Evolutionary conservation across 2,113 vertebrate genomes (phyloP).

Genomic region (Scomber colias): DNA sequence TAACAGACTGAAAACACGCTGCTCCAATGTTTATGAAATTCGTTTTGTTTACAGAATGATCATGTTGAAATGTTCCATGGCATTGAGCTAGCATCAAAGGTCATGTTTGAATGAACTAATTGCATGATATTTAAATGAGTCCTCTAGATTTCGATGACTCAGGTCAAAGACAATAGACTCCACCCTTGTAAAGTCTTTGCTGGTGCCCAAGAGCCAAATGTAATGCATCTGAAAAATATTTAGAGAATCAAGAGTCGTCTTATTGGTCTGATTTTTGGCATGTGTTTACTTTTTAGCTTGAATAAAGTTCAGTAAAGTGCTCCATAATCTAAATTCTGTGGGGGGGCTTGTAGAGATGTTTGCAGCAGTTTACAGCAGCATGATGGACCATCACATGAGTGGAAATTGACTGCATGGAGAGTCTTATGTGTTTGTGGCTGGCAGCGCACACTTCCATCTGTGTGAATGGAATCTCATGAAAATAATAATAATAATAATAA

Average conservation of each 20-base stretch:
- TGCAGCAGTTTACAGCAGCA: slow-evolving; percentile 8
- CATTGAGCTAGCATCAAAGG: slow-evolving; percentile 50
- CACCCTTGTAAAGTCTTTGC: slow-evolving; percentile 18
- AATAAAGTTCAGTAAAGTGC: slow-evolving; percentile 33
- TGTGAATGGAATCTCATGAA: neutral
- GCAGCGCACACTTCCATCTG: neutral
- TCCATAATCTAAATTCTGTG: slow-evolving; percentile 7
- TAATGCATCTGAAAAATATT: slow-evolving; percentile 47
- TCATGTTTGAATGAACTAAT: slow-evolving; percentile 58
- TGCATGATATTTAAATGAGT: slow-evolving; percentile 49
- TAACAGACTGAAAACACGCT: slow-evolving; percentile 66
- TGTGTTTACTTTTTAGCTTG: slow-evolving; percentile 16
- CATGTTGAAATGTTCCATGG: slow-evolving; percentile 66
- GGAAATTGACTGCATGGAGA: slow-evolving; percentile 9
- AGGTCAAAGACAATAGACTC: slow-evolving; percentile 62
- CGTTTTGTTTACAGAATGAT: slow-evolving; percentile 70
- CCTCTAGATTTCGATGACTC: slow-evolving; percentile 24
- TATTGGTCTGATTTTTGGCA: neutral
- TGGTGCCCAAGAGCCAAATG: slow-evolving; percentile 22
- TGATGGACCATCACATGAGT: neutral
- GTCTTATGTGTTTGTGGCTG: neutral
- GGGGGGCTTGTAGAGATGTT: slow-evolving; percentile 8
- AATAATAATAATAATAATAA: too few species aligned
- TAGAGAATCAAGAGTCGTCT: slow-evolving; percentile 7
- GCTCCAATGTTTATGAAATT: slow-evolving; percentile 73